Evolutionary conservation across 2,113 vertebrate species (phyloP), one percentile per base, ranked within the genome.

Genomic region (Protomyctophum bolini): DNA sequence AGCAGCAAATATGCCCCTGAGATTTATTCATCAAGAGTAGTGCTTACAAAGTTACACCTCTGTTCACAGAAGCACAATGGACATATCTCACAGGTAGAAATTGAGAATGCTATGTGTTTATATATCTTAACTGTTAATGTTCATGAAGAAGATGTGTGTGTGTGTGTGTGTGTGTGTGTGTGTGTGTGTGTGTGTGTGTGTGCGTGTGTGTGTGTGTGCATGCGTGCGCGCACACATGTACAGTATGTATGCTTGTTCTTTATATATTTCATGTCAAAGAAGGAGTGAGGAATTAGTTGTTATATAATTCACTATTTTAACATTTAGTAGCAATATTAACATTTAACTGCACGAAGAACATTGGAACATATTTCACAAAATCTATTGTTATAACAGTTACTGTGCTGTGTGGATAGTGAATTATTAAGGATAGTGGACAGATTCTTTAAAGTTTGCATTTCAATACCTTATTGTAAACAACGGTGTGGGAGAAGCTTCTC

Each of bases 11-110:
- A 50, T 52, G 28, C 41, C 51, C 21, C 56, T 6, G 56, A 9
- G 56, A 15, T 21, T 28, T 51, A 46, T 55, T 59, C 48, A 9
- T 58, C 21, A 33, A 28, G 59, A 45, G 48, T 63, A 59, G 66
- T 50, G n/a, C 14, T 33, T 21, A 21, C 21, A 21, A 21, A 21
- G 21, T 41, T 57, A 58, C 52, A 66, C 21, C 28, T 60, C 70
- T 58, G 60, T 54, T 10, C 49, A 73, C 77, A 77, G 51, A 70
- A 45, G 64, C 63, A 58, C 41, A n/a, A 65, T 12, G 21, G 48
- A 75, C 11, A 14, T 2, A 48, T 33, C 12, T 60, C 14, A 29
- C 2, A 29, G 28, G 7, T 6, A 41, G 33, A 41, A 41, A 41
- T 41, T 41, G 10, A 54, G 28, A 29, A 8, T 3, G 29, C 29